Conservation (phyloP, 2,888 invertebrate genomes). For the Cordilura impudica region DNA sequence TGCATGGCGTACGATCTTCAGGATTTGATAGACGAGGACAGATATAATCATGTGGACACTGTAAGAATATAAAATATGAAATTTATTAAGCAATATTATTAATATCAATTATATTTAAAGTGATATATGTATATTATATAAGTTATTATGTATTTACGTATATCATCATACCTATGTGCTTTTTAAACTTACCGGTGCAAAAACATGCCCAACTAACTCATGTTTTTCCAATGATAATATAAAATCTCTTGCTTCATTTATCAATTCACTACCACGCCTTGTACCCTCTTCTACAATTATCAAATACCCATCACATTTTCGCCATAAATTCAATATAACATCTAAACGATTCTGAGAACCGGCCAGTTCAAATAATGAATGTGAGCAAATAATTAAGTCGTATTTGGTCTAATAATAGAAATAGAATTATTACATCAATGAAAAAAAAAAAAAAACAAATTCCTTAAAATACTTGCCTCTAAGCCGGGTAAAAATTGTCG, state of each 20-base stretch:
- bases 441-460: no score
- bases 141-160: background rate
- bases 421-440: constrained; percentile 25
- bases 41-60: constrained; percentile 89
- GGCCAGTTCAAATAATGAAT: constrained; percentile 89
- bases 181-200: constrained; percentile 84
- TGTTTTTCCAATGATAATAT: constrained; percentile 80
- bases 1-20: constrained; percentile 85
- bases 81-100: background rate
- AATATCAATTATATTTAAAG: background rate
- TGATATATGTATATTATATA: background rate
- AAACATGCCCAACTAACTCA: constrained; percentile 80
- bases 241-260: constrained; percentile 91
- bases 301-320: constrained; percentile 89
- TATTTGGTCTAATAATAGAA: constrained; percentile 80
- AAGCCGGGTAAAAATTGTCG: constrained; percentile 89
- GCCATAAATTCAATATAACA: constrained; percentile 88
- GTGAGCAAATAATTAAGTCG: constrained; percentile 89
- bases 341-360: constrained; percentile 83
- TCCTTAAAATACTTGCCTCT: constrained; percentile 62
- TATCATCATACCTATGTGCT: no score
- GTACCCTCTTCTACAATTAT: constrained; percentile 92
- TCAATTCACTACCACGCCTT: constrained; percentile 87
- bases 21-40: constrained; percentile 84
- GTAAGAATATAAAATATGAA: constrained; percentile 56